Percentiles rank a stretch among this genome's conserved stretches.
Conservation (phyloP, 2,113 vertebrate genomes). For the Ciconia boyciana region DNA sequence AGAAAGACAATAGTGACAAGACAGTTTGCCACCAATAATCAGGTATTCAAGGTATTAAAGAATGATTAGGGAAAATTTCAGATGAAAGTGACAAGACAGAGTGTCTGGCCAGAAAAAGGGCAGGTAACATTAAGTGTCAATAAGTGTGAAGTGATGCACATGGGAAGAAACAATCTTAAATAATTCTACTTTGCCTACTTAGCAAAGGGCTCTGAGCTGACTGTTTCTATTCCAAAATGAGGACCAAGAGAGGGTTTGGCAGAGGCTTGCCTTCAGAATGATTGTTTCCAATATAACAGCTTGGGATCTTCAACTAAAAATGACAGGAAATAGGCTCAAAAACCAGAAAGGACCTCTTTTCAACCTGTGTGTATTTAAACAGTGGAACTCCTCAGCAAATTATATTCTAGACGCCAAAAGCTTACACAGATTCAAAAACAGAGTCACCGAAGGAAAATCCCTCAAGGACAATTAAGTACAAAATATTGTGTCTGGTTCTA, state of each 20-base stretch:
- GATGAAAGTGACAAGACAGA: not conserved
- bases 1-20: not conserved
- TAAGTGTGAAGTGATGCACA: not conserved
- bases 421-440: conserved; percentile 4
- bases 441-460: conserved; percentile 39
- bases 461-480: not conserved
- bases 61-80: not conserved
- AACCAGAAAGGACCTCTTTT: not conserved
- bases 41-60: not conserved
- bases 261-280: not conserved
- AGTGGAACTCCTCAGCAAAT: conserved; percentile 7
- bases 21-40: not conserved
- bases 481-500: conserved; percentile 41
- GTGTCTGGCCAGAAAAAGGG: not conserved
- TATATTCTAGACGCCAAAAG: not conserved
- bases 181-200: not conserved
- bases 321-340: not conserved
- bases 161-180: not conserved
- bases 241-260: not conserved
- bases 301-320: not conserved
- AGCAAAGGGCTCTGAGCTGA: not conserved
- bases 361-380: not conserved
- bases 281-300: not conserved
- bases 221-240: not conserved
- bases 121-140: not conserved